Evolutionary conservation across 2,797 vertebrate species (phyloP).

Genomic region (Macropus fuliginosus): DNA sequence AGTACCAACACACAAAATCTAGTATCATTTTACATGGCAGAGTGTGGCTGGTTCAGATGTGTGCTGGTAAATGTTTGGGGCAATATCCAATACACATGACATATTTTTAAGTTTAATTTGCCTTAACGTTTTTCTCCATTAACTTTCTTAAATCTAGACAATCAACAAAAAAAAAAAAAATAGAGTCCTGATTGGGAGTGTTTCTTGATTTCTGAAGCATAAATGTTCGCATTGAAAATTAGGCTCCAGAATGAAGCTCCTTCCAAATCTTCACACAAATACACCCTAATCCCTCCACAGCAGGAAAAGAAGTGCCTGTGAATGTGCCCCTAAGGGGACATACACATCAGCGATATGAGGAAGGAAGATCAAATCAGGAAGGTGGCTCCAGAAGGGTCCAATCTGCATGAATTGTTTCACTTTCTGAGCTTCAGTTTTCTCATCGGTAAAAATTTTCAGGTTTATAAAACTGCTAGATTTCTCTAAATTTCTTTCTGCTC

Average conservation of each 20-base stretch:
- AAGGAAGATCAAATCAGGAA: neutral
- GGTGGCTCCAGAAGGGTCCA: neutral
- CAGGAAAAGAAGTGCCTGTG: neutral
- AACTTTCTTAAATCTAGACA: neutral
- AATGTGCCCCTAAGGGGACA: neutral
- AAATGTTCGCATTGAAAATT: neutral
- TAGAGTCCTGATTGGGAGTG: neutral
- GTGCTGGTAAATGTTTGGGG: neutral
- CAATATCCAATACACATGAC: neutral
- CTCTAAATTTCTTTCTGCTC: neutral
- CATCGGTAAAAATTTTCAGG: neutral
- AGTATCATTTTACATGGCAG: neutral
- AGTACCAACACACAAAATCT: neutral
- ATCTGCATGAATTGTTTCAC: neutral
- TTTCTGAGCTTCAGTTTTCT: neutral
- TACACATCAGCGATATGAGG: neutral
- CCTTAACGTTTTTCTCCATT: neutral
- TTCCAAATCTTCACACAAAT: neutral
- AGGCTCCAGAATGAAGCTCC: neutral
- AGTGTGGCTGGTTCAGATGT: neutral
- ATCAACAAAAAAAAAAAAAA: neutral
- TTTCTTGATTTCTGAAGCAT: neutral
- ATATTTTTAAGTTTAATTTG: neutral
- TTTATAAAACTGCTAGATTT: neutral
- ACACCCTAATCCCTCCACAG: neutral